These are phyloP conservation scores for Polydrusus tereticollis DNA, from an alignment of 2,888 invertebrate species.

Conservation along the genomic window DNA sequence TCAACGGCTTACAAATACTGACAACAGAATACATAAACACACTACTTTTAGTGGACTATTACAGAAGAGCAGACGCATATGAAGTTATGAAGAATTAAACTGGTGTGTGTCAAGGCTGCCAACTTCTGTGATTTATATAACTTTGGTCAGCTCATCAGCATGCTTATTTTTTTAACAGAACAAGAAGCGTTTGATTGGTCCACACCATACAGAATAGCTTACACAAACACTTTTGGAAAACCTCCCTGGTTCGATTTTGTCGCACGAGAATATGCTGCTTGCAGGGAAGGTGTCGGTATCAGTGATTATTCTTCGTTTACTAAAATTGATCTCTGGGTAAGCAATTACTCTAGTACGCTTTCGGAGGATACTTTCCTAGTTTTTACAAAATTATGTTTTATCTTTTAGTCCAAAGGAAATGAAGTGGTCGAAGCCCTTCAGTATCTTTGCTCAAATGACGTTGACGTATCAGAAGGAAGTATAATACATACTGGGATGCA, in stretches of 20 bases:
- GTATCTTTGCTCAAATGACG: slow-evolving; percentile 95
- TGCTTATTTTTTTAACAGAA: slow-evolving; percentile 56
- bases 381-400: slow-evolving; percentile 5
- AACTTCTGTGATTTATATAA: too few relatives aligned
- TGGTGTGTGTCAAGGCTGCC: too few relatives aligned
- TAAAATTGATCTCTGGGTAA: slow-evolving; percentile 93
- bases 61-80: too few relatives aligned
- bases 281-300: slow-evolving; percentile 91
- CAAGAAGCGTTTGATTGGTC: slow-evolving; percentile 65
- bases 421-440: slow-evolving; percentile 93
- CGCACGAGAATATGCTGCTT: slow-evolving; percentile 91
- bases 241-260: slow-evolving; percentile 95
- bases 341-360: too few relatives aligned
- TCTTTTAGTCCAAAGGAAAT: slow-evolving; percentile 80
- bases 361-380: neutral
- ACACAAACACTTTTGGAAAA: slow-evolving; percentile 89
- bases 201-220: slow-evolving; percentile 77
- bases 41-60: too few relatives aligned
- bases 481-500: slow-evolving; percentile 99
- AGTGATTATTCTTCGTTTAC: slow-evolving; percentile 98
- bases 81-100: too few relatives aligned
- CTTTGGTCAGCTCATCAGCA: too few relatives aligned
- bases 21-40: too few relatives aligned
- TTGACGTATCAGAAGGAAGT: slow-evolving; percentile 92
- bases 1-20: too few relatives aligned